Conservation (phyloP, 1,140 invertebrate genomes). For the Trachelipus rathkii region DNA sequence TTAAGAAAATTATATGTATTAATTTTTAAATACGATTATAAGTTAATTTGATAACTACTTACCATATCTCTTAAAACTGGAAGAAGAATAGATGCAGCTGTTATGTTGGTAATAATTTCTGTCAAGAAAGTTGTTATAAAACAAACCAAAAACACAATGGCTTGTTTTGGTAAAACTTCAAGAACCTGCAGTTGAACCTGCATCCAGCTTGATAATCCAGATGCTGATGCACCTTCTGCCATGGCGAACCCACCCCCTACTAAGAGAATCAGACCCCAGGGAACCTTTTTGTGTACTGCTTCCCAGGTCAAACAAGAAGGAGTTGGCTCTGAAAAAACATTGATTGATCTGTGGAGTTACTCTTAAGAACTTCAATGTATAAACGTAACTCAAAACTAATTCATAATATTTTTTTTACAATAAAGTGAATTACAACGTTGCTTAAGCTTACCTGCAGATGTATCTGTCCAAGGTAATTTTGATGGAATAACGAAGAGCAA, state of each 20-base stretch:
- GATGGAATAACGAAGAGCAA: conserved; percentile 75
- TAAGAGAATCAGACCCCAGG: conserved; percentile 53
- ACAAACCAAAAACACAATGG: conserved; percentile 51
- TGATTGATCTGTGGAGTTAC: not conserved
- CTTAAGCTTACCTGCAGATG: too few species aligned
- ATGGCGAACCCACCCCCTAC: conserved; percentile 77
- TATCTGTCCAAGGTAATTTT: conserved; percentile 52
- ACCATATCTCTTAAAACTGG: conserved; percentile 70
- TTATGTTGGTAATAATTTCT: conserved; percentile 77
- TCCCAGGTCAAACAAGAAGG: conserved; percentile 48
- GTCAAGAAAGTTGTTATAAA: conserved; percentile 60
- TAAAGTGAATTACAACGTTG: too few species aligned
- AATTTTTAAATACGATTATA: too few species aligned
- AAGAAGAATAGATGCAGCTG: conserved; percentile 75
- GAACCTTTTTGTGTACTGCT: conserved; percentile 49
- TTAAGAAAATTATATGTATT: too few species aligned
- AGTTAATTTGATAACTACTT: too few species aligned
- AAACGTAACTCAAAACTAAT: too few species aligned
- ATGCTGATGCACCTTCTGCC: conserved; percentile 64
- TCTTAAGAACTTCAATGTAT: too few species aligned
- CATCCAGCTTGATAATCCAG: conserved; percentile 66
- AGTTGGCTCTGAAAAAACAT: not conserved
- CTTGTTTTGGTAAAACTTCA: conserved; percentile 47
- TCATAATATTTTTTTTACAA: too few species aligned
- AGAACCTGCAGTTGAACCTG: conserved; percentile 57